Percentiles rank a stretch among this genome's conserved stretches.
phyloP scores from a whole-genome alignment of 1,140 invertebrate genomes.

The Neuroterus valhalla region DNA sequence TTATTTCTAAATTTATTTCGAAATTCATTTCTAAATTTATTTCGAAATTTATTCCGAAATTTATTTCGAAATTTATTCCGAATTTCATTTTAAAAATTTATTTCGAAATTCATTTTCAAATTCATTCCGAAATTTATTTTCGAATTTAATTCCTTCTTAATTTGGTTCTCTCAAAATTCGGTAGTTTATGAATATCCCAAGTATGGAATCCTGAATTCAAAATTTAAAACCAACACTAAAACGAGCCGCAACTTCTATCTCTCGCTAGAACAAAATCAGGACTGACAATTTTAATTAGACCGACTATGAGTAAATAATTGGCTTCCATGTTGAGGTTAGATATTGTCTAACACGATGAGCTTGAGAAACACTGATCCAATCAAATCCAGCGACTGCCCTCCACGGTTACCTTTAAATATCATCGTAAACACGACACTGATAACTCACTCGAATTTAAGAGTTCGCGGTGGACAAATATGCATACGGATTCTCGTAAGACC shows the following conservation, averaged over 20 bases:
- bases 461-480: constrained; percentile 28
- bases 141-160: no score
- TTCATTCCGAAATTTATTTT: no score
- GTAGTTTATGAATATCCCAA: no score
- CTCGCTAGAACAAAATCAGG: constrained; percentile 22
- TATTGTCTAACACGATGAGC: constrained; percentile 43
- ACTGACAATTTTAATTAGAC: constrained; percentile 25
- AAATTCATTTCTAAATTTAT: no score
- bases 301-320: constrained; percentile 19
- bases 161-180: no score
- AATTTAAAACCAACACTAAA: background rate
- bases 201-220: no score
- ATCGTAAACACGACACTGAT: constrained; percentile 26
- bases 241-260: background rate
- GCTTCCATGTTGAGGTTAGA: constrained; percentile 14
- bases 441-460: constrained; percentile 16
- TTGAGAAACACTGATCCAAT: constrained; percentile 68
- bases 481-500: constrained; percentile 24
- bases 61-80: no score
- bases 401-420: constrained; percentile 47
- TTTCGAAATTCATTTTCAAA: no score
- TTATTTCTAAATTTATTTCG: no score
- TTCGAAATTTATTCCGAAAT: no score
- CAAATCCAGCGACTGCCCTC: constrained; percentile 38
- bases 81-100: no score